Evolutionary conservation across 2,888 invertebrate genomes (phyloP).

Genomic region (Coleophora flavipennella): DNA sequence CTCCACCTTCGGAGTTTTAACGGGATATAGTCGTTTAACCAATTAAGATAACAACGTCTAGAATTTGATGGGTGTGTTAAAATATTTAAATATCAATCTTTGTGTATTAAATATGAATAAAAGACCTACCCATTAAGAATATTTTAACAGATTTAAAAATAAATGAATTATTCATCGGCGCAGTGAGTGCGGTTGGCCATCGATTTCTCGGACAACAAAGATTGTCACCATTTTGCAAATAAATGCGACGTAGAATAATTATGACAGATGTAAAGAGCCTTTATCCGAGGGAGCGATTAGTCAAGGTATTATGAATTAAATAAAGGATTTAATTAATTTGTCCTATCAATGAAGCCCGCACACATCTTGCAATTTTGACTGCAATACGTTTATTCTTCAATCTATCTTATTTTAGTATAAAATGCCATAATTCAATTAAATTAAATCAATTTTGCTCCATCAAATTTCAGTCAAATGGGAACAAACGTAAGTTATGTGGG

Average conservation of each 20-base stretch:
- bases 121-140: slow-evolving; percentile 17
- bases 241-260: slow-evolving; percentile 71
- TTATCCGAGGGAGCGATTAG: slow-evolving; percentile 43
- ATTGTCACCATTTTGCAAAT: slow-evolving; percentile 59
- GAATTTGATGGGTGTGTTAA: slow-evolving; percentile 43
- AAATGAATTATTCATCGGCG: slow-evolving; percentile 50
- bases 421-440: slow-evolving; percentile 54
- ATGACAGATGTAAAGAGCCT: slow-evolving; percentile 60
- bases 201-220: slow-evolving; percentile 45
- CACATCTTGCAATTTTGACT: slow-evolving; percentile 14
- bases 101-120: no score
- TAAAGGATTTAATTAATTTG: slow-evolving; percentile 47
- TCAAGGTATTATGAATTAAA: slow-evolving; percentile 58
- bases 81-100: slow-evolving; percentile 19
- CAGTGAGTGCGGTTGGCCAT: slow-evolving; percentile 19
- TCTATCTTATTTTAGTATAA: slow-evolving; percentile 1
- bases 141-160: slow-evolving; percentile 41
- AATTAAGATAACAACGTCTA: slow-evolving; percentile 43
- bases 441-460: slow-evolving; percentile 54
- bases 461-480: slow-evolving; percentile 64
- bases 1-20: slow-evolving; percentile 34
- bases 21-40: slow-evolving; percentile 27
- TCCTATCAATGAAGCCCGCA: slow-evolving; percentile 46
- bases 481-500: slow-evolving; percentile 66
- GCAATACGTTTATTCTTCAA: no score